These are phyloP conservation scores for Psix sp. DNA, from an alignment of 1,140 invertebrate species.

Conservation along the genomic window DNA sequence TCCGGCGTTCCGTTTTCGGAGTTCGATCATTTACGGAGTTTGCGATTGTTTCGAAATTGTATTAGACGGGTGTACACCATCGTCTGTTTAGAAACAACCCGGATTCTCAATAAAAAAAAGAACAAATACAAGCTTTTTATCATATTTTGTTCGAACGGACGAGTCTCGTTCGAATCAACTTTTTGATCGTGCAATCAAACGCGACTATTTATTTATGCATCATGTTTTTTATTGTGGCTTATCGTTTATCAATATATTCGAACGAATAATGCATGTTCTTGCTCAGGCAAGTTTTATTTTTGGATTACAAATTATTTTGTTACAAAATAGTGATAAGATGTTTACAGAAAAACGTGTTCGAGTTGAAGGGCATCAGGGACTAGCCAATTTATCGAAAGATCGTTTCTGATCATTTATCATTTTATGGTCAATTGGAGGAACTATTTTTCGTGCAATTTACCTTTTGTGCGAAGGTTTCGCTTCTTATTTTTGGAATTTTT, in stretches of 20 bases:
- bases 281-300: slow-evolving; percentile 14
- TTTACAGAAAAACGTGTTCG: slow-evolving; percentile 35
- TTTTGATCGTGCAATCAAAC: too few species aligned
- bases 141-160: too few species aligned
- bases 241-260: slow-evolving; percentile 4
- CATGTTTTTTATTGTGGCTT: not conserved
- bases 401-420: slow-evolving; percentile 22
- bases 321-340: slow-evolving; percentile 22
- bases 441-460: too few species aligned
- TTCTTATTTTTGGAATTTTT: too few species aligned
- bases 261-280: slow-evolving; percentile 15
- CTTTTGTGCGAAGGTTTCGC: not conserved
- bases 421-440: slow-evolving; percentile 10
- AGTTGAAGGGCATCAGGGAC: slow-evolving; percentile 21
- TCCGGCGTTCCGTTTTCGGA: slow-evolving; percentile 26
- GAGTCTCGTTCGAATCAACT: too few species aligned
- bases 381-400: slow-evolving; percentile 17
- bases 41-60: slow-evolving; percentile 3
- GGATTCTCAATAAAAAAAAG: slow-evolving; percentile 37
- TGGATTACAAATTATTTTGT: slow-evolving; percentile 12
- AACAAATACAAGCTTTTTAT: too few species aligned
- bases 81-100: slow-evolving; percentile 7
- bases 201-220: too few species aligned
- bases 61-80: not conserved
- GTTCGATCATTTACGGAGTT: slow-evolving; percentile 32